phyloP scores from a whole-genome alignment of 2,113 vertebrate species.

The Triplophysa rosa region DNA sequence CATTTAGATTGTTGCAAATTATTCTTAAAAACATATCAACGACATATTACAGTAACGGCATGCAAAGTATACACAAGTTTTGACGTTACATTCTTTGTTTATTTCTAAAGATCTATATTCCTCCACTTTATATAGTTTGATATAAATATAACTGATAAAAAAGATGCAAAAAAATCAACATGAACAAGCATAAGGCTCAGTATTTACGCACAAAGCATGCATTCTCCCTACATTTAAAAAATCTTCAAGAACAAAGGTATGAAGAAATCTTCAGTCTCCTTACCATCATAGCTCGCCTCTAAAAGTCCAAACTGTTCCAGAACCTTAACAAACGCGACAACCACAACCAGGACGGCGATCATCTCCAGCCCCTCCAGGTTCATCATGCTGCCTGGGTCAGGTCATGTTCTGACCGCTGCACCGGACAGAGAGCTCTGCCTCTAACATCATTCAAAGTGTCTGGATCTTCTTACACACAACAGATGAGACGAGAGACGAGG shows the following conservation, averaged over 20 bases:
- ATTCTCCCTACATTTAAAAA: too few relatives aligned
- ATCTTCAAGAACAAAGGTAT: not conserved
- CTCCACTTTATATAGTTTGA: too few relatives aligned
- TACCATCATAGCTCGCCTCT: constrained; percentile 90
- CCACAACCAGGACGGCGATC: constrained; percentile 93
- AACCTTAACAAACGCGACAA: constrained; percentile 95
- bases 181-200: not conserved
- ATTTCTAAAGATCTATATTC: not conserved
- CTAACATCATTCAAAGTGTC: constrained; percentile 75
- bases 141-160: too few relatives aligned
- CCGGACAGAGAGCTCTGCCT: constrained; percentile 75
- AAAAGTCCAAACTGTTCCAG: constrained; percentile 97
- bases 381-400: constrained; percentile 79
- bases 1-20: too few relatives aligned
- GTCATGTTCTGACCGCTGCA: constrained; percentile 81
- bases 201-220: too few relatives aligned
- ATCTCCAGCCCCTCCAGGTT: constrained; percentile 99
- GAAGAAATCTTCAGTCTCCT: constrained; percentile 63
- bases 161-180: not conserved
- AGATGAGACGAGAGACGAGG: constrained; percentile 61
- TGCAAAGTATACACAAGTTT: too few relatives aligned
- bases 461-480: constrained; percentile 63
- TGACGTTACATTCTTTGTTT: not conserved
- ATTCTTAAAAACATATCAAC: too few relatives aligned
- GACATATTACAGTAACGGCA: too few relatives aligned